Evolutionary conservation across 2,113 vertebrate genomes (phyloP).

Genomic region (Argyrosomus japonicus): DNA sequence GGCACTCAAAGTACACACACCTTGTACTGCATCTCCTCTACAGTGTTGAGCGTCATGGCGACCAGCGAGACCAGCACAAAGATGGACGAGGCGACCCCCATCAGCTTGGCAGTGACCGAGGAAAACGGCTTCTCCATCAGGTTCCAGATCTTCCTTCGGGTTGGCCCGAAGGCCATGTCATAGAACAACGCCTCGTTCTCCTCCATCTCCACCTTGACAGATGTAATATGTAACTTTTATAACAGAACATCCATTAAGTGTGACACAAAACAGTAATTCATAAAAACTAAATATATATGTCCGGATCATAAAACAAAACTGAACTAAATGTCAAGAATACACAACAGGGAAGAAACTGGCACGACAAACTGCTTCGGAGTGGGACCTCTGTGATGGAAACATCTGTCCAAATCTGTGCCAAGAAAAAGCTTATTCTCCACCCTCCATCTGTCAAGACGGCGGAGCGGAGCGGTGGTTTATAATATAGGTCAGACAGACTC

Average conservation of each 20-base stretch:
- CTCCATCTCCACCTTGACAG: slow-evolving; percentile 82
- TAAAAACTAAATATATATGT: no score
- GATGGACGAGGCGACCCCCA: slow-evolving; percentile 91
- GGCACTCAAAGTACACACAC: slow-evolving; percentile 32
- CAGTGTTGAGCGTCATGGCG: slow-evolving; percentile 92
- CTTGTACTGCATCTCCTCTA: slow-evolving; percentile 93
- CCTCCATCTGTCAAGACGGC: slow-evolving; percentile 64
- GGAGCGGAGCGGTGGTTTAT: slow-evolving; percentile 3
- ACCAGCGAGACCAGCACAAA: slow-evolving; percentile 94
- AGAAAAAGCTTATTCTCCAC: slow-evolving; percentile 53
- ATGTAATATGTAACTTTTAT: neutral
- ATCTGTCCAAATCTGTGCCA: slow-evolving; percentile 55
- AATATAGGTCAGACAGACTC: slow-evolving; percentile 63
- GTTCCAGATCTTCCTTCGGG: slow-evolving; percentile 88
- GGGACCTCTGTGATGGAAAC: slow-evolving; percentile 40
- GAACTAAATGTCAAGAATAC: slow-evolving; percentile 1
- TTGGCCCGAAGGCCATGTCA: slow-evolving; percentile 84
- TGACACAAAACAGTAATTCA: neutral
- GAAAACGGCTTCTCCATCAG: slow-evolving; percentile 97
- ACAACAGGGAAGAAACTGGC: neutral
- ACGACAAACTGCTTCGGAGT: slow-evolving; percentile 6
- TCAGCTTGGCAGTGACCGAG: slow-evolving; percentile 89
- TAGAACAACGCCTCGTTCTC: slow-evolving; percentile 87
- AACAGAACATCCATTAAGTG: neutral
- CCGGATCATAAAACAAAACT: no score